These are phyloP conservation scores for Rotaria magnacalcarata DNA, from an alignment of 2,888 invertebrate genomes.

Conservation along the genomic window DNA sequence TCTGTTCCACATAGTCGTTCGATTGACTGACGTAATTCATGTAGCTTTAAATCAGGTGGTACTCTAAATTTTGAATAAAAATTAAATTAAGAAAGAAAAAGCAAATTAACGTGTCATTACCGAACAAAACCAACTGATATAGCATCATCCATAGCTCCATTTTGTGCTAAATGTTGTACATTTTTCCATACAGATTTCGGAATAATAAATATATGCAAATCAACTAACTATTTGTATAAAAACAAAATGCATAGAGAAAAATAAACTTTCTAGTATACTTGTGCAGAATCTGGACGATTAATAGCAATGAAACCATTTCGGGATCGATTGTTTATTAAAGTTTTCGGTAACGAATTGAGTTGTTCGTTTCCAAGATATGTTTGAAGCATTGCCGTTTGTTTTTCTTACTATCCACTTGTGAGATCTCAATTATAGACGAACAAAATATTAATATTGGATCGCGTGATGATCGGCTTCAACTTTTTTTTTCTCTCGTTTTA, in stretches of 20 bases:
- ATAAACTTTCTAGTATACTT: background rate
- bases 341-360: background rate
- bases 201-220: constrained; percentile 62
- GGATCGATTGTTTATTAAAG: background rate
- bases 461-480: background rate
- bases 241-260: background rate
- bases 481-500: background rate
- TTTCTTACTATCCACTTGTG: background rate
- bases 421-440: background rate
- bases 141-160: constrained; percentile 60
- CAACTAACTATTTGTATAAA: constrained; percentile 58
- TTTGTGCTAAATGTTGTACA: constrained; percentile 60
- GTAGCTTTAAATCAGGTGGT: constrained; percentile 53
- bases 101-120: constrained; percentile 49
- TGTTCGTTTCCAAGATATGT: background rate
- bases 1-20: constrained; percentile 59
- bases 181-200: constrained; percentile 62
- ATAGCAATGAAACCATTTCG: background rate
- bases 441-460: background rate
- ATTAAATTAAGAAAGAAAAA: background rate
- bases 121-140: constrained; percentile 62
- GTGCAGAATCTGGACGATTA: constrained; percentile 32
- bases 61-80: constrained; percentile 50
- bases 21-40: constrained; percentile 59
- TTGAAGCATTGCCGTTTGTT: background rate